Evolutionary conservation across 2,888 invertebrate species (phyloP), one percentile per base, ranked within the genome.

Genomic region (Polyommatus iphigenia): DNA sequence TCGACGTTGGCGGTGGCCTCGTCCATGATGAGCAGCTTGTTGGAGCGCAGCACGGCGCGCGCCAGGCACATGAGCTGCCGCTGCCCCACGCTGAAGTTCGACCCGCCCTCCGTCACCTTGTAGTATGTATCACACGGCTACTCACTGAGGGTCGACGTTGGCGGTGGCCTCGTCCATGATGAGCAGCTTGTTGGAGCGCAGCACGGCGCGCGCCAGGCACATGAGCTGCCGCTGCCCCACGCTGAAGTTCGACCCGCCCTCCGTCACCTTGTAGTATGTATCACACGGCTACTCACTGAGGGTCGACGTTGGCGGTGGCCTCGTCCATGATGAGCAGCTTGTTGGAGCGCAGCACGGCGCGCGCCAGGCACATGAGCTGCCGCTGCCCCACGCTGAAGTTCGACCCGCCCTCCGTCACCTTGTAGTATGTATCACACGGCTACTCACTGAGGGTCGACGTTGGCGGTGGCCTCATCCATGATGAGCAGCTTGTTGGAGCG

Each of bases 121-220:
- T 41, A 41, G 41, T 41, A 41, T 41, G 10, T 24, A 24, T 24
- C 24, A 62, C 62, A 24, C 13, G 4, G 13, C 1, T 78, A 89
- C 92, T 87, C 82, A 94, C 94, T 97, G 97, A 57, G 97, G 97
- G 91, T 99, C 98, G 3, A 98, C 98, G 87, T 98, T 98, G 3
- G 98, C 98, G 0, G 98, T 98, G 5, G 98, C 98, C 92, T 99
- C 99, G 86, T 99, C 98, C 92, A 99, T 95, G 83, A 98, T 96
- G 15, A 99, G 92, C 83, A 99, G 96, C 85, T 96, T 96, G 88
- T 98, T 98, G 82, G 97, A 96, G 77, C 97, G 94, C 8, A 99
- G 94, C 83, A 99, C 96, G 7, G 98, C 98, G 78, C 99, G 95
- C 0, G 98, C 98, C 80, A 99, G 92, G 86, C 98, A 99, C 83